These are phyloP conservation scores for Standfussiana lucernea DNA, from an alignment of 2,888 invertebrate genomes.

Conservation along the genomic window DNA sequence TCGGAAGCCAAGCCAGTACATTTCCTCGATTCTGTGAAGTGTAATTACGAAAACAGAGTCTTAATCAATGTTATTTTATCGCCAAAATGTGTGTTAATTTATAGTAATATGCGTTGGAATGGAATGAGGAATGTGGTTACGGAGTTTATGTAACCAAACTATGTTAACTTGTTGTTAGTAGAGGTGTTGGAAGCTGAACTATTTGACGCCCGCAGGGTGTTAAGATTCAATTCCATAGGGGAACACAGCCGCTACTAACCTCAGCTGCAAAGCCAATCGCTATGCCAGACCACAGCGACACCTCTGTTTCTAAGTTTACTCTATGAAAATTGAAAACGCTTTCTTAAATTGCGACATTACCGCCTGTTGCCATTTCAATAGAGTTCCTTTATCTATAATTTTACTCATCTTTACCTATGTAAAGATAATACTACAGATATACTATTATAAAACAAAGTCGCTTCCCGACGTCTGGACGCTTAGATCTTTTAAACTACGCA, in stretches of 20 bases:
- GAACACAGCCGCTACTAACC: not conserved
- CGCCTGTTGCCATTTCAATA: not conserved
- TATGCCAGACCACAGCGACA: not conserved
- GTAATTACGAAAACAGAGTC: slow-evolving; percentile 44
- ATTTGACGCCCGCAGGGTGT: slow-evolving; percentile 9
- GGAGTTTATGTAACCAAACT: slow-evolving; percentile 6
- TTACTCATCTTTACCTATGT: no score
- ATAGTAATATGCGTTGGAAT: slow-evolving; percentile 39
- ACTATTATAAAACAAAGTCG: no score
- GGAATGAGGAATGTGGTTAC: slow-evolving; percentile 31
- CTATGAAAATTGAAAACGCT: not conserved
- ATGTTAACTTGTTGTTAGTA: not conserved
- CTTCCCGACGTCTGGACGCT: no score
- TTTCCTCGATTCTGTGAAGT: slow-evolving; percentile 48
- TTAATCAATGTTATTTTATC: slow-evolving; percentile 43
- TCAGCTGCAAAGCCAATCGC: not conserved
- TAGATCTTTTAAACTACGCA: no score
- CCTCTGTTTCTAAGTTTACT: not conserved
- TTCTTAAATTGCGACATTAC: no score
- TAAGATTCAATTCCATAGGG: not conserved
- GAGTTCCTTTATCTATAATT: not conserved
- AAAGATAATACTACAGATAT: no score
- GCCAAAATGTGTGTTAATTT: slow-evolving; percentile 46
- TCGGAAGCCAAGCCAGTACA: slow-evolving; percentile 49
- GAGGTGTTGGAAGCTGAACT: not conserved